Conservation (phyloP, 2,797 vertebrate genomes). For the Carduelis carduelis region DNA sequence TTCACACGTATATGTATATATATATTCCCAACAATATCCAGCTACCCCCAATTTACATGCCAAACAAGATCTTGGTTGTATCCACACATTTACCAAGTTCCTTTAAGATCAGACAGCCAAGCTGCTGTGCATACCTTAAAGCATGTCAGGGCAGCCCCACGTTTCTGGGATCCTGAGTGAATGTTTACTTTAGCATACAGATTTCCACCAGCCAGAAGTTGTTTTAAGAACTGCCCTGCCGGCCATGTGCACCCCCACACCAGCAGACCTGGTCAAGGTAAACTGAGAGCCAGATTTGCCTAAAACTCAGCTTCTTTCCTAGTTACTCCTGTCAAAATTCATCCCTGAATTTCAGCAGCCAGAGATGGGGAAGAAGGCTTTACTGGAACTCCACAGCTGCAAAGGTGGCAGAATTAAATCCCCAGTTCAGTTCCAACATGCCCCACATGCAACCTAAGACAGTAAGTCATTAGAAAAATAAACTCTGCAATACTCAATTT, state of each 20-base stretch:
- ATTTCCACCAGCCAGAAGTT: neutral
- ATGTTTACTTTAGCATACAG: neutral
- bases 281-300: neutral
- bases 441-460: no score
- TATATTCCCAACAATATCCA: neutral
- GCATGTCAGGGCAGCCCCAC: slow-evolving; percentile 2
- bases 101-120: neutral
- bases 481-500: neutral
- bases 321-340: neutral
- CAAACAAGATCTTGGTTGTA: neutral
- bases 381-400: neutral
- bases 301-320: neutral
- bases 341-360: neutral
- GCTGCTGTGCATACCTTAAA: neutral
- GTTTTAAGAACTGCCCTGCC: neutral
- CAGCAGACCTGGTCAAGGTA: neutral
- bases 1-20: neutral
- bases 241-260: accelerated
- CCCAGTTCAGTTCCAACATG: neutral
- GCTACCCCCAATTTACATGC: neutral
- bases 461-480: neutral
- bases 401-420: neutral
- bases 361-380: neutral
- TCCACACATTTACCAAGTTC: neutral
- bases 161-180: neutral